These are phyloP conservation scores for Pantherophis alleghaniensis DNA, from an alignment of 2,797 vertebrate genomes.

Conservation along the genomic window DNA sequence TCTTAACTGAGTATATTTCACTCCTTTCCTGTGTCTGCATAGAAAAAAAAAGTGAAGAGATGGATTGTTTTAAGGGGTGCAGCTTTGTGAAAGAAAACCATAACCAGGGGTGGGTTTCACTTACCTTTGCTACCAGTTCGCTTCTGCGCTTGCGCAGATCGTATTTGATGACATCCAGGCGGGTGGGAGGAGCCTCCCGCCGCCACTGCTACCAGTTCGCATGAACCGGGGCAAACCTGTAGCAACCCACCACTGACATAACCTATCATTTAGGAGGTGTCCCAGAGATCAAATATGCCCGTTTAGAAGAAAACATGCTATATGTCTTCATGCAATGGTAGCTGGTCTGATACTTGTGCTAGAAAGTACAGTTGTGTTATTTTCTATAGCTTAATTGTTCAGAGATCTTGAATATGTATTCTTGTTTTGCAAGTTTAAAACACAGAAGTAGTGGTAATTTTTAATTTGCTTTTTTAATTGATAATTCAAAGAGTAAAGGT, in stretches of 20 bases:
- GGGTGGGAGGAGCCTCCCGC: no score
- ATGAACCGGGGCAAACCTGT: no score
- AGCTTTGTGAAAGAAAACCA: not conserved
- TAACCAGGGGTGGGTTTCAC: not conserved
- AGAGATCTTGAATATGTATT: not conserved
- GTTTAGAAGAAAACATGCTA: not conserved
- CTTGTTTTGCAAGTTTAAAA: not conserved
- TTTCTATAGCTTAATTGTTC: not conserved
- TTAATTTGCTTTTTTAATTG: not conserved
- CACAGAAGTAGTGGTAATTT: not conserved
- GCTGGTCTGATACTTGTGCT: not conserved
- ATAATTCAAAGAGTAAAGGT: not conserved
- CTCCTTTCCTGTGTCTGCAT: not conserved
- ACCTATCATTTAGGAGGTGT: not conserved
- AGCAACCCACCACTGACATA: not conserved
- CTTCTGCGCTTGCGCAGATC: no score
- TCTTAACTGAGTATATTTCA: not conserved
- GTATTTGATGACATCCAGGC: no score
- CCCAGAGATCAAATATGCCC: not conserved
- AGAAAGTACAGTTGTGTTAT: not conserved
- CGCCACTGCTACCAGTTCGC: no score
- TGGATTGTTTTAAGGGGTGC: not conserved
- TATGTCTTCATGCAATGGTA: not conserved
- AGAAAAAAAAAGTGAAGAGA: not conserved
- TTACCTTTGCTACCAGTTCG: no score